Base-by-base conservation (phyloP, 2,888 invertebrate species). In the Epinotia brunnichana region DNA sequence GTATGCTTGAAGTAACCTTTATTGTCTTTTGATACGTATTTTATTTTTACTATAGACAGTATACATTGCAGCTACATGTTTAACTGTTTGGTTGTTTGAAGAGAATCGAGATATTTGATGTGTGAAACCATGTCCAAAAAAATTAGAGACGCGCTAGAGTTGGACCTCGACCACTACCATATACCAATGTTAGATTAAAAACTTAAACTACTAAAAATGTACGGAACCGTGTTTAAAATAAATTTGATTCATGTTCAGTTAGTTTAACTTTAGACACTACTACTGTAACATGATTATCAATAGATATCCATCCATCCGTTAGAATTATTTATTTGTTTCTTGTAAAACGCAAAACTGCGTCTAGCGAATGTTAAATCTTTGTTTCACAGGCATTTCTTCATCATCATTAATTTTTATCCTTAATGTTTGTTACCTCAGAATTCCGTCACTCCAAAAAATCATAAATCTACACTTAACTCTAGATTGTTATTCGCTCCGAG, bases 31-130 rank as follows among this genome's bases (percentile, higher is more conserved):
- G 68, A 48, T 64, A 62, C 11, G 17, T 44, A 29, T 56, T 72
- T 61, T 62, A 29, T 73, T 61, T 64, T 54, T 59, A 73, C 57
- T 72, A 61, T 54, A n/a, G 51, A 54, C 41, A 21, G 63, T 63
- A 44, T 60, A 70, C 39, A 44, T 29, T 51, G 70, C 64, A 69
- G 56, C 69, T 73, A 67, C 53, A 21, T 56, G 54, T 63, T 67
- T 66, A 51, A 69, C 57, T 53, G 53, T 19, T 72, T 73, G 35
- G 51, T 60, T 67, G 35, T 57, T 54, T 51, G 60, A 13, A 19
- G 54, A 67, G 39, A 59, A n/a, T 48, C 66, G 64, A 48, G 24
- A 39, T n/a, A 10, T 53, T 10, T 19, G 19, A 10, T 53, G 35
- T n/a, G 62, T 29, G 29, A 62, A 48, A 48, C 24, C 44, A 21